Base-by-base conservation (phyloP, 2,797 vertebrate genomes). In the Gobionotothen gibberifrons region DNA sequence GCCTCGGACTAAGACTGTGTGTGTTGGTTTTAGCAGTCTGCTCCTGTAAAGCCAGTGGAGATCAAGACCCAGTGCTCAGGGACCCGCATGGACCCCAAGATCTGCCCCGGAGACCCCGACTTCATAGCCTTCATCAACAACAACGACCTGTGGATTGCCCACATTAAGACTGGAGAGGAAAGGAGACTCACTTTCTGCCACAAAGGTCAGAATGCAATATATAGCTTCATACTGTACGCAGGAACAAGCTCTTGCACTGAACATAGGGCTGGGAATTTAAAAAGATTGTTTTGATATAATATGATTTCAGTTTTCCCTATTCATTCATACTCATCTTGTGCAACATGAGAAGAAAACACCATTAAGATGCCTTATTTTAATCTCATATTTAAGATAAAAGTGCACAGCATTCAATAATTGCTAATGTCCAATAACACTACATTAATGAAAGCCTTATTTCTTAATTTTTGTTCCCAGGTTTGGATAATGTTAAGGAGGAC, bases 61-160 rank as follows among this genome's bases (percentile, higher is more conserved):
- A 97, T 99, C 85, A 98, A 97, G 92, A 98, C 96, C 46, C 96
- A 97, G 86, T 99, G 98, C 89, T 94, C 96, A 0, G 98, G 98
- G 59, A 97, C 97, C 39, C 95, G 98, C 44, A 99, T 99, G 98
- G 98, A 99, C 91, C 97, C 98, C 85, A 99, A 99, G 86, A 97
- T 99, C 91, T 98, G 96, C 71, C 96, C 96, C 0, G 97, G 95
- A 0, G 95, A 99, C 82, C 96, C 97, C 0, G 92, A 94, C 83
- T 97, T 98, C 89, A 97, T 99, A 73, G 97, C 98, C 7, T 99
- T 99, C 90, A 95, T 99, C 73, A 99, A 98, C 88, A 98, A 96
- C 90, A 98, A 95, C 0, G 98, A 99, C 88, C 87, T 99, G 76
- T 99, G 98, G 98, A 94, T 99, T 73, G 95, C 96, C 55, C 98